Percentiles rank a stretch among this genome's conserved stretches.
phyloP scores from a whole-genome alignment of 30 jellyfish, hydroid and myxozoan genomes.

The Sanderia malayensis region DNA sequence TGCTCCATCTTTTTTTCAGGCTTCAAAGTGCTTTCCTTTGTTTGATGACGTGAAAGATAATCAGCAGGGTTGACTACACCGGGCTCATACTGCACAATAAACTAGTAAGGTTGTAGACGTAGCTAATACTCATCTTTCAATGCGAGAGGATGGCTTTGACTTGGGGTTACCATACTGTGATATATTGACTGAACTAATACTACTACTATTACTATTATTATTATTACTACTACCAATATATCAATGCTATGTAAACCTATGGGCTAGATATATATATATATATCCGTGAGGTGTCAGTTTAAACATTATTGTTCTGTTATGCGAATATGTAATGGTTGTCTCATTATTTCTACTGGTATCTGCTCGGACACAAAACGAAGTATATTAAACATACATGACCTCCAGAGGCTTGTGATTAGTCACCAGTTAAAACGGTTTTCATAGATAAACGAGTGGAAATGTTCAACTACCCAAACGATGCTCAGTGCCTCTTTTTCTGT shows the following conservation, averaged over 20 bases:
- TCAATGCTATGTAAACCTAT: no score
- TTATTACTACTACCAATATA: no score
- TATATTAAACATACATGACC: no score
- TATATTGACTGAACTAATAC: no score
- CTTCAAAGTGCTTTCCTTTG: background rate
- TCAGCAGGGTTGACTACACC: background rate
- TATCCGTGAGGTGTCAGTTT: no score
- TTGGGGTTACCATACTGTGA: background rate
- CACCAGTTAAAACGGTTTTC: background rate
- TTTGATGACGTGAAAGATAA: conserved; percentile 1
- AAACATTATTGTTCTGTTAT: no score
- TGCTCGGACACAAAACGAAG: no score
- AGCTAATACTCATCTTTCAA: background rate
- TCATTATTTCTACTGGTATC: no score
- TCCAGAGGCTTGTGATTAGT: conserved; percentile 28
- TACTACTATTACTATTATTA: no score
- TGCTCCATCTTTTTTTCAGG: conserved; percentile 25
- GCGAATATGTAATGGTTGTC: no score
- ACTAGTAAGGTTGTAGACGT: conserved; percentile 13
- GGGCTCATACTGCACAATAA: background rate
- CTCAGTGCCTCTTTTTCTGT: conserved; percentile 38
- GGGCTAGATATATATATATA: no score
- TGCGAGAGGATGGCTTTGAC: background rate
- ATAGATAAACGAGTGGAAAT: background rate
- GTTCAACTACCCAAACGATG: conserved; percentile 26